Conservation (phyloP, 2,888 invertebrate species). For the Campoplex capitator region DNA sequence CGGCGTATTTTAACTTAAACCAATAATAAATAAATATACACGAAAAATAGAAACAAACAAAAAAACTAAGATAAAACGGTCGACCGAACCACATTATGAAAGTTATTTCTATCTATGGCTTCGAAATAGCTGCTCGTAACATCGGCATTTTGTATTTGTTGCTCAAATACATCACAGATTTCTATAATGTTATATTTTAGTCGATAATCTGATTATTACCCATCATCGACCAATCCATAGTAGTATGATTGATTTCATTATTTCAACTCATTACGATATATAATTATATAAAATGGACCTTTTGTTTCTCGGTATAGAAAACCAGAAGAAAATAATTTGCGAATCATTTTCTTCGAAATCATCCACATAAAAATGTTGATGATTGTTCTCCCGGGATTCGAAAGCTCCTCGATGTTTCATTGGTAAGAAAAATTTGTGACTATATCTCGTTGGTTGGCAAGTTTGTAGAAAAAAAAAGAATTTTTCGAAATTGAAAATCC, state of each 20-base stretch:
- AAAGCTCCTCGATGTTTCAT: background rate
- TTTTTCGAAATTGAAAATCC: too few relatives aligned
- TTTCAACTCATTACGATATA: background rate
- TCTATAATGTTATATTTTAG: slow-evolving; percentile 4
- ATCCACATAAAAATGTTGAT: background rate
- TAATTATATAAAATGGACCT: background rate
- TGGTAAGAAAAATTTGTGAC: background rate
- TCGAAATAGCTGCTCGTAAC: slow-evolving; percentile 45
- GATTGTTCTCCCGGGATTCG: background rate
- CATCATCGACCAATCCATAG: background rate
- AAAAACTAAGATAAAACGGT: slow-evolving; percentile 7
- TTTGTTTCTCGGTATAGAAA: background rate
- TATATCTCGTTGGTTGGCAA: background rate
- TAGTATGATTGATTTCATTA: background rate
- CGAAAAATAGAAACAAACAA: slow-evolving; percentile 17
- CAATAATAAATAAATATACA: slow-evolving; percentile 30
- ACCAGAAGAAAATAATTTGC: background rate
- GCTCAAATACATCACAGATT: slow-evolving; percentile 29
- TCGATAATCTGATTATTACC: background rate
- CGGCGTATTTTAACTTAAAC: slow-evolving; percentile 47
- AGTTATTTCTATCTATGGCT: slow-evolving; percentile 34
- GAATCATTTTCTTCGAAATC: background rate
- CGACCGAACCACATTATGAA: slow-evolving; percentile 45
- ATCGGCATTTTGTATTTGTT: slow-evolving; percentile 12
- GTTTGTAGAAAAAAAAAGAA: background rate